phyloP scores from a whole-genome alignment of 1,140 invertebrate genomes.

The Rhynchophorus ferrugineus region DNA sequence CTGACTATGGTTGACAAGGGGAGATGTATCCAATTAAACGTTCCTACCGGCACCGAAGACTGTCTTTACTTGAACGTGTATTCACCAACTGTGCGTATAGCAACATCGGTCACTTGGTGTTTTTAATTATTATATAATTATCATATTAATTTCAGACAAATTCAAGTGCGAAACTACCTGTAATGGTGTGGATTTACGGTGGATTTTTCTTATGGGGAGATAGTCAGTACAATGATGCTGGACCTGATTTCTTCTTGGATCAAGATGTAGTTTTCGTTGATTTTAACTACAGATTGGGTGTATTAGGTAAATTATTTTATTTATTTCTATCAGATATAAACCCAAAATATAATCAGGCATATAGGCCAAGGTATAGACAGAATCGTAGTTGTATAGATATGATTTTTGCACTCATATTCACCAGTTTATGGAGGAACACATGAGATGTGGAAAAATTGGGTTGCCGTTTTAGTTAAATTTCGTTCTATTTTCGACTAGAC shows the following conservation, averaged over 20 bases:
- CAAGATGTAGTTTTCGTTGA: slow-evolving; percentile 59
- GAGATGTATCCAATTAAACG: slow-evolving; percentile 40
- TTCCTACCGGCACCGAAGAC: slow-evolving; percentile 38
- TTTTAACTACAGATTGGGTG: slow-evolving; percentile 62
- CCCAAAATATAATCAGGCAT: not conserved
- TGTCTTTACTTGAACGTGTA: slow-evolving; percentile 44
- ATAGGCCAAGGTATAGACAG: too few relatives aligned
- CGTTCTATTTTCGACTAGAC: too few relatives aligned
- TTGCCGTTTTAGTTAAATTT: too few relatives aligned
- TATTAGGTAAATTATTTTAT: slow-evolving; percentile 42
- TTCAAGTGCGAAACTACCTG: slow-evolving; percentile 28
- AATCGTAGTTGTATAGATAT: too few relatives aligned
- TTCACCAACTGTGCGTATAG: slow-evolving; percentile 34
- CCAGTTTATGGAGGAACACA: too few relatives aligned
- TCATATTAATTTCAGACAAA: slow-evolving; percentile 20
- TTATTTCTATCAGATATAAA: too few relatives aligned
- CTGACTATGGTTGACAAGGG: slow-evolving; percentile 28
- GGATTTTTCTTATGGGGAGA: slow-evolving; percentile 49
- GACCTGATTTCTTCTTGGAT: slow-evolving; percentile 53
- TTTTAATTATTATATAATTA: too few relatives aligned
- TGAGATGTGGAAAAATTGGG: too few relatives aligned
- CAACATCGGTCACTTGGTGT: slow-evolving; percentile 20
- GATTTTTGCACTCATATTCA: too few relatives aligned
- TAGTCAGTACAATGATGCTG: slow-evolving; percentile 41
- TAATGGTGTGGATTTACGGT: slow-evolving; percentile 53